Evolutionary conservation across 23 tunicate genomes (phyloP).

Genomic region (Trididemnum miniatum): DNA sequence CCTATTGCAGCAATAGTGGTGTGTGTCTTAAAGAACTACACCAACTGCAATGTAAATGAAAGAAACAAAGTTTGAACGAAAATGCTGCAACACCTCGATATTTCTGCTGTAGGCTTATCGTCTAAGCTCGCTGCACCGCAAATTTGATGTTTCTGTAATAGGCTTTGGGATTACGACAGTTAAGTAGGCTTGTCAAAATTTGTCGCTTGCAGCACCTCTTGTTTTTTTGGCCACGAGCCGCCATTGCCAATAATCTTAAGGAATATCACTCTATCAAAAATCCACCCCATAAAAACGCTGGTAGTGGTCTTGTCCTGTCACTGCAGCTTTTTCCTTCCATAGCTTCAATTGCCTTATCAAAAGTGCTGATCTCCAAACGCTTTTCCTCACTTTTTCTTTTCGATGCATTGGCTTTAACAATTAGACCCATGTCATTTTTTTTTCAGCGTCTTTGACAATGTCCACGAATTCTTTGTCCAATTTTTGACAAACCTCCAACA

Average conservation of each 20-base stretch:
- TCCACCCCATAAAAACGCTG: neutral
- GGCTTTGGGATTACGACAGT: no score
- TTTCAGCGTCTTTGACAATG: neutral
- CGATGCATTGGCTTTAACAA: neutral
- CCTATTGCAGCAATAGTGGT: no score
- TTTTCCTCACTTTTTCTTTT: neutral
- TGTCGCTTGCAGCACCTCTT: no score
- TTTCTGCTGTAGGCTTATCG: no score
- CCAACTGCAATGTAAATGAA: no score
- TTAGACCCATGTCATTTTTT: neutral
- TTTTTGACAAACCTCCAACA: neutral
- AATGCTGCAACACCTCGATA: no score
- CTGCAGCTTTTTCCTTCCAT: neutral
- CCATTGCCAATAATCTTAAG: neutral
- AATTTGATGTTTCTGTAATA: no score
- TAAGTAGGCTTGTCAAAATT: no score
- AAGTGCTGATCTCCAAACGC: conserved; percentile 1
- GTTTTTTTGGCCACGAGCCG: no score
- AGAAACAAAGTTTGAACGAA: no score
- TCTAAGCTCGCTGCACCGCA: no score
- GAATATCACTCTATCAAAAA: neutral
- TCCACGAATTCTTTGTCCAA: neutral
- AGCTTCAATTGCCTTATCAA: neutral
- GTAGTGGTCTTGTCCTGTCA: conserved; percentile 1
- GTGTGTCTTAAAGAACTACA: no score